Evolutionary conservation across 2,113 vertebrate species (phyloP), one percentile per base, ranked within the genome.

Genomic region (Donacobius atricapilla): DNA sequence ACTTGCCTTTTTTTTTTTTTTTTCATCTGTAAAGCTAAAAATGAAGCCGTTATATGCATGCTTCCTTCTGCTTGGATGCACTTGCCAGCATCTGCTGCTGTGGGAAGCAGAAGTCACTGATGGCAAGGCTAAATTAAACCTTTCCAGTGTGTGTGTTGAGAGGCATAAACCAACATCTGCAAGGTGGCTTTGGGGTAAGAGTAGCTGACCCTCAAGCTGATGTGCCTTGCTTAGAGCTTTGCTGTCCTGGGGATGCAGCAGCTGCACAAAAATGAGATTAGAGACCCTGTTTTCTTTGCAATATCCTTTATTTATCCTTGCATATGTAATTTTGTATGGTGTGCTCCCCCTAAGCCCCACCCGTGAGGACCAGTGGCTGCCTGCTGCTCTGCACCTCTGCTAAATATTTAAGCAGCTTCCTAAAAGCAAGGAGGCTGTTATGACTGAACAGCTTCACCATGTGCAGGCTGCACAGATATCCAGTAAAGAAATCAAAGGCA

Each of bases 401-500:
- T 93, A 90, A 66, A 44, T 97, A 89, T 96, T 96, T 96, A 94
- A 92, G 54, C 37, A 15, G 51, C 70, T 94, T 89, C 87, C 92
- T 92, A 73, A 87, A 88, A 39, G 94, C 47, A 7, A 70, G 86
- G 90, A 87, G 94, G 85, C 69, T 94, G 66, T 91, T 77, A 53
- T 23, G 77, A 70, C 89, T 91, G 89, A 96, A 71, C 73, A 89
- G 40, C 69, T 96, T 97, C 83, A 63, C 85, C 57, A 7, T 33
- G 75, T 87, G 94, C 77, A 82, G 70, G 50, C 57, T 89, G 72
- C 39, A 58, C 72, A 66, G 54, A 54, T 75, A 53, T 66, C 90
- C 57, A 77, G 64, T 47, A 71, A 83, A 89, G 69, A 96, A 96
- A 93, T 95, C 94, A 97, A 93, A 97, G 87, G 63, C 45, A 90